Evolutionary conservation across 2,888 invertebrate species (phyloP).

Genomic region (Drosophila acutilabella): DNA sequence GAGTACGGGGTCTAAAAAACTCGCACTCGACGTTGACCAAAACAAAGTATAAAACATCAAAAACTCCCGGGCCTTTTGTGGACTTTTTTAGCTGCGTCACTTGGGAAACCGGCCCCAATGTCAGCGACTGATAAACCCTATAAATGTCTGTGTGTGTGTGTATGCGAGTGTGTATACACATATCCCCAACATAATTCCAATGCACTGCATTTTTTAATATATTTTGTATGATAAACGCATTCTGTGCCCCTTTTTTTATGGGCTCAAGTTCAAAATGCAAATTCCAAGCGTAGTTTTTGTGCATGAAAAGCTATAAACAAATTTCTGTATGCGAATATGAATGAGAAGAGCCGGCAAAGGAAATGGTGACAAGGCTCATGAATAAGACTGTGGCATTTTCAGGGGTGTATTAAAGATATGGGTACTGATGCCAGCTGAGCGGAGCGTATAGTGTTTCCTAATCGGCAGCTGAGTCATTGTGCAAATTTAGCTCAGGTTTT

Average conservation of each 20-base stretch:
- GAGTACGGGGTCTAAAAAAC: no score
- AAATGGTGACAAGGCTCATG: conserved; percentile 39
- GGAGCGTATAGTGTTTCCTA: not conserved
- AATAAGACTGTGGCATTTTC: conserved; percentile 49
- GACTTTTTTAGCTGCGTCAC: conserved; percentile 61
- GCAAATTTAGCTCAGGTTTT: not conserved
- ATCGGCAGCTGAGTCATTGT: conserved; percentile 21
- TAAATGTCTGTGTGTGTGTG: not conserved
- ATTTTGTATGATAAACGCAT: conserved; percentile 38
- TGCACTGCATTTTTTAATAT: conserved; percentile 22
- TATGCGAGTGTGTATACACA: conserved; percentile 8
- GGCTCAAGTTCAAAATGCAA: conserved; percentile 51
- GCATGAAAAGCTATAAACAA: conserved; percentile 11
- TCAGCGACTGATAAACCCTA: conserved; percentile 34
- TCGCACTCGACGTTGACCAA: conserved; percentile 61
- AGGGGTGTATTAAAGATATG: conserved; percentile 3
- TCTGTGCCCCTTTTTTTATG: conserved; percentile 44
- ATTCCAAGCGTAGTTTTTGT: conserved; percentile 28
- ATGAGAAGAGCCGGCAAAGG: conserved; percentile 31
- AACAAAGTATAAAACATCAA: conserved; percentile 36
- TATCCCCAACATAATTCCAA: conserved; percentile 12
- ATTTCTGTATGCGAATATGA: conserved; percentile 11
- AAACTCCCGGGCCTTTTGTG: conserved; percentile 38
- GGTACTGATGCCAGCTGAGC: conserved; percentile 2
- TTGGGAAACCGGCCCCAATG: conserved; percentile 58